These are phyloP conservation scores for Rhinolophus ferrumequinum DNA, from an alignment of 2,113 vertebrate species.

Conservation along the genomic window DNA sequence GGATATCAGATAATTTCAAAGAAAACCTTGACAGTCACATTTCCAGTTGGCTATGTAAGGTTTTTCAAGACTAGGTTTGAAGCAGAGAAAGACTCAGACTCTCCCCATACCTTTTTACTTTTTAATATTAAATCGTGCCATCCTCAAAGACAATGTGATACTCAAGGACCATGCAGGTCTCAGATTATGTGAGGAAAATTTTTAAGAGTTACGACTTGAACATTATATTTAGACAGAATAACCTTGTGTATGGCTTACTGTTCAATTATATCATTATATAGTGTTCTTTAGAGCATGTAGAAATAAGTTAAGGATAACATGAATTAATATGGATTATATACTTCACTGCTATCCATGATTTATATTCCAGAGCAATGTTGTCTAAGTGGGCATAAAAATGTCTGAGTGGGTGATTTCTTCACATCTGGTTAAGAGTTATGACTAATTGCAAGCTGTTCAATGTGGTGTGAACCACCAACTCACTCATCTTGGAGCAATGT, in stretches of 20 bases:
- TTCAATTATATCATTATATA: not conserved
- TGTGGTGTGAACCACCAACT: slow-evolving; percentile 25
- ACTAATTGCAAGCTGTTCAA: slow-evolving; percentile 60
- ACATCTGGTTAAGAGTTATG: slow-evolving; percentile 59
- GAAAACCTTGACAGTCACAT: not conserved
- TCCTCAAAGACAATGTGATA: not conserved
- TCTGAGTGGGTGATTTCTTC: slow-evolving; percentile 22
- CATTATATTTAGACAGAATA: not conserved
- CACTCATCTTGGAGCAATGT: slow-evolving; percentile 5
- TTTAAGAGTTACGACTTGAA: not conserved
- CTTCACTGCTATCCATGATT: not conserved
- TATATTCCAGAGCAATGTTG: not conserved
- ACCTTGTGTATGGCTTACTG: not conserved
- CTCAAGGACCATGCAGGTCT: not conserved
- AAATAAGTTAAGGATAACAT: not conserved
- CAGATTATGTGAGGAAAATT: not conserved
- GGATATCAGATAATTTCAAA: not conserved
- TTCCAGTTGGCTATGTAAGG: not conserved
- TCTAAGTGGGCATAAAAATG: not conserved
- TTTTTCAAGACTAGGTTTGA: not conserved
- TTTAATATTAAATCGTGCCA: not conserved
- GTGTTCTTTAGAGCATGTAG: not conserved
- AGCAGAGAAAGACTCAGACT: not conserved
- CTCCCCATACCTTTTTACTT: not conserved
- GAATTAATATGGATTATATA: not conserved